These are phyloP conservation scores for Tromatobia lineatoria DNA, from an alignment of 2,888 invertebrate genomes.

Conservation along the genomic window DNA sequence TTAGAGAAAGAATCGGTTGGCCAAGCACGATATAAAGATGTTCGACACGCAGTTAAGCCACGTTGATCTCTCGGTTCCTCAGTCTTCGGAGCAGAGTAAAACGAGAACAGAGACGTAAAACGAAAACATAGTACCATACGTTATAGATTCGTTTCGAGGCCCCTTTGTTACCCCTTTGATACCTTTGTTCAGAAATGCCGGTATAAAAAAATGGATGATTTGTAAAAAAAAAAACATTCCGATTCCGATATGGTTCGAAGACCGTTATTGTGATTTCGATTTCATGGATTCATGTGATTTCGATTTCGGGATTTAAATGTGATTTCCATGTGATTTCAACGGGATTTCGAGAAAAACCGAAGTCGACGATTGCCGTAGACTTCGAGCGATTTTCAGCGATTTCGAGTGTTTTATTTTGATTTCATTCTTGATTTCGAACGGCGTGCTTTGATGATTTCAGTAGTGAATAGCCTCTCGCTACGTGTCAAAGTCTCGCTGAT, in stretches of 20 bases:
- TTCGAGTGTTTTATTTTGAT: neutral
- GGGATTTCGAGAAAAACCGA: neutral
- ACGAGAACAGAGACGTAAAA: slow-evolving; percentile 69
- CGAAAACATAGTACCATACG: slow-evolving; percentile 71
- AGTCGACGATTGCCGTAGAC: no score
- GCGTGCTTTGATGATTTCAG: neutral
- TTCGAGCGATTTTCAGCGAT: neutral
- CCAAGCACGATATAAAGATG: no score
- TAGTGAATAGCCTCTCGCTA: neutral
- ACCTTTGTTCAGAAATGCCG: slow-evolving; percentile 59
- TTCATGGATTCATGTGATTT: neutral
- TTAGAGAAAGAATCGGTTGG: no score
- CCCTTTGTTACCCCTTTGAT: no score
- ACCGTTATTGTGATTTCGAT: no score
- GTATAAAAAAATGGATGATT: slow-evolving; percentile 67
- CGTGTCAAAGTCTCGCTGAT: no score
- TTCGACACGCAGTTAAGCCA: no score
- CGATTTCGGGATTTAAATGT: neutral
- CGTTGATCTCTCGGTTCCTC: no score
- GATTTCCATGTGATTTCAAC: neutral
- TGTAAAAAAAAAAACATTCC: no score
- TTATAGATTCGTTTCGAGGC: slow-evolving; percentile 66
- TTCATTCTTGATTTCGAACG: slow-evolving; percentile 3
- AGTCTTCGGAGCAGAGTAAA: no score
- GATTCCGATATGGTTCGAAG: no score